phyloP scores from a whole-genome alignment of 2,797 vertebrate genomes.

The Syncerus caffer region DNA sequence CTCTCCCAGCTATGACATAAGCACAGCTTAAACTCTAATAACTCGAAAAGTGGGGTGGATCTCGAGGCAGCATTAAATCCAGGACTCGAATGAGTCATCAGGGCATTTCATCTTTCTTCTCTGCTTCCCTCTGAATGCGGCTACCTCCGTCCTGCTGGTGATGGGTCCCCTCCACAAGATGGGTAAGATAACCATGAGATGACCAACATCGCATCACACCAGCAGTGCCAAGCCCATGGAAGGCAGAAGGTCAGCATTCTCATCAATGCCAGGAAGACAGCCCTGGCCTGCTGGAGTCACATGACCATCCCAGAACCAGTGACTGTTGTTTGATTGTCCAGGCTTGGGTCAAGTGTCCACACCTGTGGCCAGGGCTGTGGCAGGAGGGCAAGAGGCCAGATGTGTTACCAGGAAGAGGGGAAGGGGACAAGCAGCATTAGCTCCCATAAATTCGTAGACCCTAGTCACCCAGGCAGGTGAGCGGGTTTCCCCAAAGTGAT shows the following conservation, averaged over 20 bases:
- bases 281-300: background rate
- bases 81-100: no score
- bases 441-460: background rate
- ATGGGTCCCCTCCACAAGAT: rapidly evolving
- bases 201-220: background rate
- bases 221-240: background rate
- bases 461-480: background rate
- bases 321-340: background rate
- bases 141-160: background rate
- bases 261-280: background rate
- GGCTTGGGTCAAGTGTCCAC: background rate
- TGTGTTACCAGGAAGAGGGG: background rate
- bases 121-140: background rate
- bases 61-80: background rate
- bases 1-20: background rate
- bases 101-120: background rate
- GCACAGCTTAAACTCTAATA: background rate
- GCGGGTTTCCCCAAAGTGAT: background rate
- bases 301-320: background rate
- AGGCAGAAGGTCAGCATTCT: background rate
- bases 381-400: no score
- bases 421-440: background rate
- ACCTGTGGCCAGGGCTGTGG: background rate
- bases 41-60: background rate
- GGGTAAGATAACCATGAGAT: background rate